Percentiles rank a stretch among this genome's conserved stretches.
Conservation (phyloP, 2,113 vertebrate genomes). For the Ascaphus truei region DNA sequence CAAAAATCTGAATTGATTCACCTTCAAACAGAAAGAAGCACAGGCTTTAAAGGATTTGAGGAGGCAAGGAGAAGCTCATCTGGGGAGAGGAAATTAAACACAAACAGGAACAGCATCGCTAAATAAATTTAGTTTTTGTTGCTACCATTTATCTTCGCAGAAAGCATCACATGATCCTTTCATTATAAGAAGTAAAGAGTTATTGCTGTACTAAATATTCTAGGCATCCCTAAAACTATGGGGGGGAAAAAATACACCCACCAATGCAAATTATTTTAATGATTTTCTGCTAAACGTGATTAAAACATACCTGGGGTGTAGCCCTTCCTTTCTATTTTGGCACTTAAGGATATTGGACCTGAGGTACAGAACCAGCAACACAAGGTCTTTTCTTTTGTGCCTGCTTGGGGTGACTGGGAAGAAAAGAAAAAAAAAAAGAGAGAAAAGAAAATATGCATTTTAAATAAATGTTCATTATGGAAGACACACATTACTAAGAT, state of each 20-base stretch:
- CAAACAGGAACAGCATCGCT: not conserved
- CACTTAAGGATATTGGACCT: conserved; percentile 99
- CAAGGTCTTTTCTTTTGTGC: conserved; percentile 98
- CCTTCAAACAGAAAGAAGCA: conserved; percentile 56
- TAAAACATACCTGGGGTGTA: conserved; percentile 88
- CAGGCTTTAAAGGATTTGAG: not conserved
- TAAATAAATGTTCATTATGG: no score
- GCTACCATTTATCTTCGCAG: not conserved
- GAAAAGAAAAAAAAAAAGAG: no score
- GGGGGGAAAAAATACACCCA: no score
- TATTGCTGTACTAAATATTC: no score
- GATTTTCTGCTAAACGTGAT: no score
- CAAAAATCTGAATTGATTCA: conserved; percentile 98
- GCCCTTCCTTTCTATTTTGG: conserved; percentile 99
- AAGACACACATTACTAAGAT: no score
- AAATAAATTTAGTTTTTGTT: not conserved
- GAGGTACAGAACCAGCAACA: conserved; percentile 99
- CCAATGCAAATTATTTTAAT: no score
- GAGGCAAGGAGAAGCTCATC: not conserved
- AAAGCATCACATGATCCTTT: no score
- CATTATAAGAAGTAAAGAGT: no score
- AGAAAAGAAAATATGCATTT: conserved; percentile 35
- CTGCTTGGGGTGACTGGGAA: conserved; percentile 98
- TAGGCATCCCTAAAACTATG: no score
- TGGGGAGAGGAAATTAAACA: not conserved